Percentiles rank a stretch among this genome's conserved stretches.
Evolutionary conservation across 2,113 vertebrate genomes (phyloP).

Genomic region (Corythoichthys intestinalis): DNA sequence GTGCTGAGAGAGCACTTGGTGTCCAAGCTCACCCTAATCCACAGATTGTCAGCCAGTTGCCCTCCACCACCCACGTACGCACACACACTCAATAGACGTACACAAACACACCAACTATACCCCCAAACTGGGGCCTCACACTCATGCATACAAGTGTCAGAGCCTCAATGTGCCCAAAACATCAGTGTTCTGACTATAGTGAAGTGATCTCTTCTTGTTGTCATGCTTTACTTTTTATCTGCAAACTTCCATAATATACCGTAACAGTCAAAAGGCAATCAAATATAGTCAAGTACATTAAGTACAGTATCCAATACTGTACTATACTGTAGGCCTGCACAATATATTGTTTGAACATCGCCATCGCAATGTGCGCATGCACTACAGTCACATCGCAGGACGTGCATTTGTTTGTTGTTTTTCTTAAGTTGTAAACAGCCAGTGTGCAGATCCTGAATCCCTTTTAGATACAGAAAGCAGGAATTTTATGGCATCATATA

Average conservation of each 20-base stretch:
- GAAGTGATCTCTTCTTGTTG: background rate
- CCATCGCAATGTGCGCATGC: too few relatives aligned
- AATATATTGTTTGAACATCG: too few relatives aligned
- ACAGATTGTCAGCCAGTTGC: constrained; percentile 56
- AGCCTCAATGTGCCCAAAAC: constrained; percentile 19
- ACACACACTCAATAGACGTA: constrained; percentile 7
- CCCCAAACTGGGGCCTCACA: constrained; percentile 34
- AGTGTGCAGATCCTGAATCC: too few relatives aligned
- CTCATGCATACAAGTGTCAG: constrained; percentile 35
- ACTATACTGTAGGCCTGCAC: too few relatives aligned
- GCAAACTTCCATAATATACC: background rate
- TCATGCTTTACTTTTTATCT: constrained; percentile 9
- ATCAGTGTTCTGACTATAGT: background rate
- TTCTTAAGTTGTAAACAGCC: too few relatives aligned
- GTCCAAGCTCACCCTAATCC: constrained; percentile 62
- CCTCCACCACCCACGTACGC: background rate
- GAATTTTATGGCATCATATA: too few relatives aligned
- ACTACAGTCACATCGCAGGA: too few relatives aligned
- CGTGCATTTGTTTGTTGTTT: too few relatives aligned
- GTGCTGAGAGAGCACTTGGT: constrained; percentile 68
- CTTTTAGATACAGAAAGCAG: too few relatives aligned
- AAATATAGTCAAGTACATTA: background rate
- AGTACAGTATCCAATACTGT: too few relatives aligned
- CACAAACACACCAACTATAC: constrained; percentile 15
- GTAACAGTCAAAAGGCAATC: background rate